These are phyloP conservation scores for Dioctria linearis DNA, from an alignment of 2,888 invertebrate species.

Conservation along the genomic window DNA sequence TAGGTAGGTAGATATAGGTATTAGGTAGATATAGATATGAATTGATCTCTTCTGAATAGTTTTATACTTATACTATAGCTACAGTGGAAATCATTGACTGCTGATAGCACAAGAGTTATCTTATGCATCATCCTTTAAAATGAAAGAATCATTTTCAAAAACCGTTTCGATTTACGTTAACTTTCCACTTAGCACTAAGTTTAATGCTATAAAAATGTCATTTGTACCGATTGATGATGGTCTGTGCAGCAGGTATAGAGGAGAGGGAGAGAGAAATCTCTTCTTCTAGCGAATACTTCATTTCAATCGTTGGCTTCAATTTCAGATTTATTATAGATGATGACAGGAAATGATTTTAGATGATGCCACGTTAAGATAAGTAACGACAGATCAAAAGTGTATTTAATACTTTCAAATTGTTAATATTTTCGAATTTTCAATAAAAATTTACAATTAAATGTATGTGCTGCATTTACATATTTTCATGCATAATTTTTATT, in stretches of 20 bases:
- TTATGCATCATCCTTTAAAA: conserved; percentile 34
- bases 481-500: conserved; percentile 29
- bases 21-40: no score
- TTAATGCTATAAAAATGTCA: conserved; percentile 32
- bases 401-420: conserved; percentile 12
- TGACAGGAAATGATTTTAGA: conserved; percentile 30
- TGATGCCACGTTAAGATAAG: conserved; percentile 36
- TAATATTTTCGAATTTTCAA: background rate
- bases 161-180: conserved; percentile 17
- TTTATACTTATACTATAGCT: no score
- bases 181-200: conserved; percentile 5
- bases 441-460: background rate
- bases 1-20: no score
- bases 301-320: background rate
- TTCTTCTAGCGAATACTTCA: conserved; percentile 30
- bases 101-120: background rate
- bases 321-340: conserved; percentile 39
- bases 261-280: background rate
- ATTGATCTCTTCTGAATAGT: no score
- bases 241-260: background rate
- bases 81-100: background rate
- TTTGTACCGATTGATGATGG: conserved; percentile 2
- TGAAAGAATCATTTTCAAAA: background rate
- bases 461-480: conserved; percentile 17
- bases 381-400: conserved; percentile 16